Evolutionary conservation across 2,113 vertebrate genomes (phyloP).

Genomic region (Salvelinus fontinalis): DNA sequence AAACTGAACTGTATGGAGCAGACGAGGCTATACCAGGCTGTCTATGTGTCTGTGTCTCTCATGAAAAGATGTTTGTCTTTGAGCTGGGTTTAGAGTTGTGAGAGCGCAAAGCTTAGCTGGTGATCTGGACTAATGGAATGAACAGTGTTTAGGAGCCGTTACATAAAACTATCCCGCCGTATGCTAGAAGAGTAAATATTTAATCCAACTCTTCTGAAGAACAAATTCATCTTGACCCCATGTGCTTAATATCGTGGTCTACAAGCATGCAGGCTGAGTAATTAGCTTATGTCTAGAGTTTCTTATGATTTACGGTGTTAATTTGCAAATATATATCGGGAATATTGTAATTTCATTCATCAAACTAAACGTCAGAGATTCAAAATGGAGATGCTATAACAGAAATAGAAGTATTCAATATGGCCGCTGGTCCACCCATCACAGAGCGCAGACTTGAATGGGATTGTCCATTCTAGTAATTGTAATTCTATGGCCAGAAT

Average conservation of each 20-base stretch:
- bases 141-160: slow-evolving; percentile 45
- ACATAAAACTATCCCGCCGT: slow-evolving; percentile 43
- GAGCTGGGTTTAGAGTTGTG: slow-evolving; percentile 21
- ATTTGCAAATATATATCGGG: neutral
- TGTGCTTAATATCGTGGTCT: slow-evolving; percentile 32
- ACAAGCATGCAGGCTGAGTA: neutral
- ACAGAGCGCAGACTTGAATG: too few relatives aligned
- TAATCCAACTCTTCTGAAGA: slow-evolving; percentile 56
- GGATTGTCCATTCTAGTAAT: too few relatives aligned
- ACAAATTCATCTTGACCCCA: slow-evolving; percentile 50
- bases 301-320: neutral
- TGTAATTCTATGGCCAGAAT: neutral
- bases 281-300: slow-evolving; percentile 3
- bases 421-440: too few relatives aligned
- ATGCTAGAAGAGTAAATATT: slow-evolving; percentile 64
- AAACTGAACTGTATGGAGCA: neutral
- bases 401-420: too few relatives aligned
- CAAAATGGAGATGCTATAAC: too few relatives aligned
- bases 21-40: neutral
- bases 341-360: too few relatives aligned
- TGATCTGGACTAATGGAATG: slow-evolving; percentile 56
- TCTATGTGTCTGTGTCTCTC: neutral
- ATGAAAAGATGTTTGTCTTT: slow-evolving; percentile 17
- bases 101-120: slow-evolving; percentile 36
- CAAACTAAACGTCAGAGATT: too few relatives aligned